Conservation (phyloP, 2,113 vertebrate species). For the Myiopsitta monachus region DNA sequence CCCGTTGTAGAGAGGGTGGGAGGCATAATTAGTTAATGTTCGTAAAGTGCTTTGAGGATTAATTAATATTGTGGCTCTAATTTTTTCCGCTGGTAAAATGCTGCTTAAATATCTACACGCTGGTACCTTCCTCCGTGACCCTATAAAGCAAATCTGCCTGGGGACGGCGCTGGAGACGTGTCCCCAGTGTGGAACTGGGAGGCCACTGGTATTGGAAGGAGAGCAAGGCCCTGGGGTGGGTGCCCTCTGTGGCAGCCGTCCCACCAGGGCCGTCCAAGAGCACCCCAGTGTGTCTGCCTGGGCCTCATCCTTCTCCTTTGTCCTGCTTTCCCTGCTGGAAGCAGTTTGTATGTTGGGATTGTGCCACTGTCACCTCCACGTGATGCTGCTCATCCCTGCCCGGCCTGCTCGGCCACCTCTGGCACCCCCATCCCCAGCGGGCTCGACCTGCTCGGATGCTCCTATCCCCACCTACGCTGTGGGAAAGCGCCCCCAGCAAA, state of each 20-base stretch:
- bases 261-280: neutral
- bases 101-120: neutral
- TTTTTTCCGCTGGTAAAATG: conserved; percentile 29
- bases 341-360: fast-evolving
- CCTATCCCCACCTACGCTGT: neutral
- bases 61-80: conserved; percentile 62
- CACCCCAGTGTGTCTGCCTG: fast-evolving
- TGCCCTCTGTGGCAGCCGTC: fast-evolving
- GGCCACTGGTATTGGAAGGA: neutral
- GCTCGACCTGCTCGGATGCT: fast-evolving
- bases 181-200: neutral
- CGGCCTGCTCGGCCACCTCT: neutral
- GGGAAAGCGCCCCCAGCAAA: fast-evolving
- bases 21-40: conserved; percentile 66
- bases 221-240: fast-evolving
- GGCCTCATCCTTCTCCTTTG: neutral
- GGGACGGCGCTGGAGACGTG: fast-evolving
- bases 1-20: conserved; percentile 25
- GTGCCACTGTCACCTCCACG: neutral
- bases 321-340: neutral
- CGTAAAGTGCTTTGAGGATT: conserved; percentile 67
- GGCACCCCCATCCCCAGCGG: neutral
- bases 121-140: neutral
- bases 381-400: neutral
- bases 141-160: neutral